Conservation (phyloP, 2,797 vertebrate genomes). For the Galago senegalensis region DNA sequence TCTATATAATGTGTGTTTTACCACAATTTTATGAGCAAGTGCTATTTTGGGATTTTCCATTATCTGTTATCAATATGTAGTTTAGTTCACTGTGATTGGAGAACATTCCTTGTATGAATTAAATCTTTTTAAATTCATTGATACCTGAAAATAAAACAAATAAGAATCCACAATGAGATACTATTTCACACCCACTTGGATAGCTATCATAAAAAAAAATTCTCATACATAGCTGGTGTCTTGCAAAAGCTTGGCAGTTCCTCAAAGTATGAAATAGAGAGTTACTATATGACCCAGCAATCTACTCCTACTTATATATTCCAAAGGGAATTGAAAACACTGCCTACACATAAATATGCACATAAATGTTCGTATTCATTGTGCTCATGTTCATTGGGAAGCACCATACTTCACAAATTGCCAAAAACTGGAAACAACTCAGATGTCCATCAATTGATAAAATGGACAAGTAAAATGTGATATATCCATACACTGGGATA, state of each 20-base stretch:
- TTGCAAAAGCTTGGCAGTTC: constrained; percentile 12
- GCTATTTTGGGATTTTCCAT: constrained; percentile 24
- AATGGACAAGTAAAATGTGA: neutral
- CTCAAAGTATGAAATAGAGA: neutral
- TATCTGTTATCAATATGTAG: neutral
- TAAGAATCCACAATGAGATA: neutral
- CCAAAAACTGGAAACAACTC: neutral
- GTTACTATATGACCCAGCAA: neutral
- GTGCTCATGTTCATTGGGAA: too few relatives aligned
- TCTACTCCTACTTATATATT: neutral
- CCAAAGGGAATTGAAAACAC: neutral
- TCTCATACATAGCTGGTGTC: neutral
- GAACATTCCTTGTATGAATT: constrained; percentile 22
- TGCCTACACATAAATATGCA: neutral
- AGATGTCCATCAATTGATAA: neutral
- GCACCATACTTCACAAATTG: neutral
- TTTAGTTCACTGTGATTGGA: neutral
- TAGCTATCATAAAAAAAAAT: constrained; percentile 41
- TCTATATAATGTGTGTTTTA: neutral
- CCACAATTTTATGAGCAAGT: neutral
- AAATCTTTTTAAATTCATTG: constrained; percentile 34
- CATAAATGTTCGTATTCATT: neutral
- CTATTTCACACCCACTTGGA: neutral
- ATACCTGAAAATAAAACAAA: constrained; percentile 39
- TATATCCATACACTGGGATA: neutral